Base-by-base conservation (phyloP, 2,113 vertebrate species). In the Gymnogyps californianus region DNA sequence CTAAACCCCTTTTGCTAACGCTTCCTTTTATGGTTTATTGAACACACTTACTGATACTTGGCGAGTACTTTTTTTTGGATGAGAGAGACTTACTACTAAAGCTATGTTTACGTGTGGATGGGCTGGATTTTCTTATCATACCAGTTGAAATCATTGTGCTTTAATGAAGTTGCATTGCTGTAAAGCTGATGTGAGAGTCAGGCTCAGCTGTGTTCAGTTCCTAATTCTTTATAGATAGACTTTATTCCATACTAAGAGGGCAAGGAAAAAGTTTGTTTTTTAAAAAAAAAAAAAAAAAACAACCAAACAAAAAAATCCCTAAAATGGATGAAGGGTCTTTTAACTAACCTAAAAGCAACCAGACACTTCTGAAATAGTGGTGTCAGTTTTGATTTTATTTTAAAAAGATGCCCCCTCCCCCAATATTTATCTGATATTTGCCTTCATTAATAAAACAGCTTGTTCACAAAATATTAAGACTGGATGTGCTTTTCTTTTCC, bases 361-460 rank as follows among this genome's bases (percentile, higher is more conserved):
- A 96, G 96, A 96, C 96, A 86, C 96, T 98, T 98, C 92, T 97
- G 96, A 97, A 97, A 98, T 95, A 96, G 93, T 91, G 83, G 90
- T 98, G 97, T 98, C 98, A 76, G 90, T 95, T 97, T 97, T 96
- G 49, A 92, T 95, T 97, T 97, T 96, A 97, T 97, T 98, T 98
- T 96, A 57, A 55, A 97, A 91, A 95, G 77, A 96, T 93, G 89
- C 95, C 95, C 93, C 89, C 62, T 81, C 65, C 21, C 24, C 46
- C 18, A 36, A 4, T 93, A 93, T 82, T 98, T 97, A 97, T 96
- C 97, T 97, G 90, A 94, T 97, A 97, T 95, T 98, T 98, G 97
- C 98, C 98, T 98, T 98, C 97, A 87, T 98, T 98, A 98, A 98
- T 98, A 97, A 98, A 98, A 97, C 95, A 98, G 98, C 97, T 98